A percentile compares a stretch with the other conserved stretches of the same genome.
Evolutionary conservation across 1,140 invertebrate species (phyloP).

Genomic region (Pollicipes pollicipes): DNA sequence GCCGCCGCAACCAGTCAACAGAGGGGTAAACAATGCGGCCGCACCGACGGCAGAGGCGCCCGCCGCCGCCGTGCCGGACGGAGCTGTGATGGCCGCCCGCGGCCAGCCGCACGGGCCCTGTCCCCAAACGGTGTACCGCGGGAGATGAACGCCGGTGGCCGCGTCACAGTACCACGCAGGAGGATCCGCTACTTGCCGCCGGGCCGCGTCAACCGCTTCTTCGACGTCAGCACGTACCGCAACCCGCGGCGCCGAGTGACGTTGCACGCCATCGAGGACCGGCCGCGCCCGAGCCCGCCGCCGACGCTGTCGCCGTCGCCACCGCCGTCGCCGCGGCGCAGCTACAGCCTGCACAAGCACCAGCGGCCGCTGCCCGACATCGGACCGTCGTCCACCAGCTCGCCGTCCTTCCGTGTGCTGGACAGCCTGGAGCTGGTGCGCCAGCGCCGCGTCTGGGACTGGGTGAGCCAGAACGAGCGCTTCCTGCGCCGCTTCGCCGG

Average conservation of each 20-base stretch:
- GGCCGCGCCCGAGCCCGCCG: background rate
- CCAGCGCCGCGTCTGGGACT: slow-evolving; percentile 5
- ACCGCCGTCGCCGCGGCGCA: background rate
- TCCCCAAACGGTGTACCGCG: too few relatives aligned
- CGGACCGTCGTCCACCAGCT: background rate
- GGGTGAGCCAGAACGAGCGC: background rate
- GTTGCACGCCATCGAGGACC: background rate
- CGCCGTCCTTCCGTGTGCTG: background rate
- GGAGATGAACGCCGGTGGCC: too few relatives aligned
- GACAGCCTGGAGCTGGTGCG: slow-evolving; percentile 16
- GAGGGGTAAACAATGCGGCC: background rate
- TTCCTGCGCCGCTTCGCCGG: background rate
- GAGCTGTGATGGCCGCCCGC: too few relatives aligned
- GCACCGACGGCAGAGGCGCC: background rate
- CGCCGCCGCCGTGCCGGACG: background rate
- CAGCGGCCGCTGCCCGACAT: background rate
- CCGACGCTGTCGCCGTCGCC: background rate
- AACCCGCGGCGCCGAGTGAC: background rate
- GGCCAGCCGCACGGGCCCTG: too few relatives aligned
- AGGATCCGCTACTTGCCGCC: background rate
- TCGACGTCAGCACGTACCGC: background rate
- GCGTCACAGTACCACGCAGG: background rate
- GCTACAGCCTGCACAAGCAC: background rate
- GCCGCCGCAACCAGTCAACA: background rate
- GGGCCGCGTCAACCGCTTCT: background rate